A percentile compares a stretch with the other conserved stretches of the same genome.
phyloP scores from a whole-genome alignment of 2,113 vertebrate genomes.

The Sylvilagus bachmani region DNA sequence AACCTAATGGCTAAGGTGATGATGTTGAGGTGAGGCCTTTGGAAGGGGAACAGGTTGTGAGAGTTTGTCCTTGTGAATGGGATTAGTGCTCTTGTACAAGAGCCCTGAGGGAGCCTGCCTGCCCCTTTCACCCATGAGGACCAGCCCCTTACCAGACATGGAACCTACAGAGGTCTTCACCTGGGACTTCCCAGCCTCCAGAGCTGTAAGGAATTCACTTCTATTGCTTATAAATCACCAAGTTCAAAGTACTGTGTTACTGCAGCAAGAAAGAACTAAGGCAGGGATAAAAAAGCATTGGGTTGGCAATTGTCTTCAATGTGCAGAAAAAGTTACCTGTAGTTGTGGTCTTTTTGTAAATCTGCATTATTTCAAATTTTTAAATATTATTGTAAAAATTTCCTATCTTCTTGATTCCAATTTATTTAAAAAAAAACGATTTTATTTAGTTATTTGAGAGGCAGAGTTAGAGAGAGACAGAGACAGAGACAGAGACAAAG shows the following conservation, averaged over 20 bases:
- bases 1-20: neutral
- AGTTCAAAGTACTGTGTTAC: neutral
- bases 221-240: neutral
- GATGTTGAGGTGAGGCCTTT: neutral
- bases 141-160: neutral
- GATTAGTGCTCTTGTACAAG: too few species aligned
- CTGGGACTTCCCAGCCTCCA: neutral
- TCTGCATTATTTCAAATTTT: neutral
- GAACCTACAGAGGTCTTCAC: neutral
- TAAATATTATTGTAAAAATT: neutral
- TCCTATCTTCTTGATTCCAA: constrained; percentile 9
- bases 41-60: too few species aligned
- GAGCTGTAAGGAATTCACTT: neutral
- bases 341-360: constrained; percentile 18
- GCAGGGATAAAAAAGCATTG: neutral
- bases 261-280: neutral
- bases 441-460: too few species aligned
- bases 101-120: too few species aligned
- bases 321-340: constrained; percentile 10
- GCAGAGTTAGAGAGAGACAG: too few species aligned
- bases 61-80: too few species aligned
- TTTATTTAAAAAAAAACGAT: neutral
- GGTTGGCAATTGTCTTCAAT: neutral
- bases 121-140: neutral
- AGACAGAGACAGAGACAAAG: too few species aligned